phyloP scores from a whole-genome alignment of 2,888 invertebrate species.

The Diarsia brunnea region DNA sequence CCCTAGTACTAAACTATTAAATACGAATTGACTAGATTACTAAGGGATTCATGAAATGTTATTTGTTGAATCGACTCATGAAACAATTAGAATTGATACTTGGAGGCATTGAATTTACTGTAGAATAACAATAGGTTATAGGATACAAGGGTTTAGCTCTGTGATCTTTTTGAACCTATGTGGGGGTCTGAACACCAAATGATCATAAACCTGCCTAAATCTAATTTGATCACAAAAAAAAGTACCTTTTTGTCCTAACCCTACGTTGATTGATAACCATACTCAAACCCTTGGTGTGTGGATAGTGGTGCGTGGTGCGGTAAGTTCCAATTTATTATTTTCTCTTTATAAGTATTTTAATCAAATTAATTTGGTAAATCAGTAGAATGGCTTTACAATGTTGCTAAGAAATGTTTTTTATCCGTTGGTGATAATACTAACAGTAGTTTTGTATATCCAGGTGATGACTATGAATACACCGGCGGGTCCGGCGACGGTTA shows the following conservation, averaged over 20 bases:
- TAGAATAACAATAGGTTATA: slow-evolving; percentile 42
- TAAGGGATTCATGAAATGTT: slow-evolving; percentile 21
- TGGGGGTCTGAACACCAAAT: not conserved
- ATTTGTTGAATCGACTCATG: slow-evolving; percentile 38
- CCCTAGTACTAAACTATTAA: slow-evolving; percentile 44
- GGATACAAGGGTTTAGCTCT: slow-evolving; percentile 46
- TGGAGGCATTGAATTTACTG: slow-evolving; percentile 65
- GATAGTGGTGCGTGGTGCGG: slow-evolving; percentile 87
- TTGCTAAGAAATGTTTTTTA: slow-evolving; percentile 45
- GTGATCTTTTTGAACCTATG: slow-evolving; percentile 33
- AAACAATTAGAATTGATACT: slow-evolving; percentile 64
- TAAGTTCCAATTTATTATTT: slow-evolving; percentile 81
- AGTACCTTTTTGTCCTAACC: slow-evolving; percentile 52
- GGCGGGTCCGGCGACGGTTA: slow-evolving; percentile 89
- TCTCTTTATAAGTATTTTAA: slow-evolving; percentile 30
- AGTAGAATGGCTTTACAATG: slow-evolving; percentile 44
- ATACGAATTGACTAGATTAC: slow-evolving; percentile 18
- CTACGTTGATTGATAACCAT: slow-evolving; percentile 42
- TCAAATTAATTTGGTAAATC: slow-evolving; percentile 53
- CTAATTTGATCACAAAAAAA: slow-evolving; percentile 33
- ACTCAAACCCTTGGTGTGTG: slow-evolving; percentile 69
- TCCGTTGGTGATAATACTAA: slow-evolving; percentile 43
- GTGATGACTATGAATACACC: slow-evolving; percentile 89
- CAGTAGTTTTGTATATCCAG: slow-evolving; percentile 68
- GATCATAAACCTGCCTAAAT: not conserved